phyloP scores from a whole-genome alignment of 1,140 invertebrate genomes.

The Saxidomus purpurata region DNA sequence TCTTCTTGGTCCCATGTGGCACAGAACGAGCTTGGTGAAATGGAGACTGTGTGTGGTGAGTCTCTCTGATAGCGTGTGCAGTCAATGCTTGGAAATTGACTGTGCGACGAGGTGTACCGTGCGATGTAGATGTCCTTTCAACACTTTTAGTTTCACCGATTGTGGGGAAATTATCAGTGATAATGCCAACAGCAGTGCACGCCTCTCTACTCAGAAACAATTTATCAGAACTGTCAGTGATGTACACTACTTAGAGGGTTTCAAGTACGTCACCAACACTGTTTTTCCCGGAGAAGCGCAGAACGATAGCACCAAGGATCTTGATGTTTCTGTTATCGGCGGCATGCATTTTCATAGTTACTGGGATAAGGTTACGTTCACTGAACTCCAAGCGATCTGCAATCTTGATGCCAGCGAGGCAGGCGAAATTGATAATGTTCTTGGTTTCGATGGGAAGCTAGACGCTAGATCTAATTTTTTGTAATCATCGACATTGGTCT shows the following conservation, averaged over 20 bases:
- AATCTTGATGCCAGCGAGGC: slow-evolving; percentile 31
- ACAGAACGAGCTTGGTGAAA: slow-evolving; percentile 67
- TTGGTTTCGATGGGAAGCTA: not conserved
- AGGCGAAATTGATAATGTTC: slow-evolving; percentile 47
- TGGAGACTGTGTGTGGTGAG: slow-evolving; percentile 70
- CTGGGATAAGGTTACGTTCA: not conserved
- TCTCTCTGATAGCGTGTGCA: slow-evolving; percentile 61
- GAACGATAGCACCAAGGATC: not conserved
- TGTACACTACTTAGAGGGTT: not conserved
- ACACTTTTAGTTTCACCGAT: not conserved
- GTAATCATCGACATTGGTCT: not conserved
- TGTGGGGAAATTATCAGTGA: not conserved
- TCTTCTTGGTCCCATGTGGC: slow-evolving; percentile 66
- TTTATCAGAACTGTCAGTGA: not conserved
- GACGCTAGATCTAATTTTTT: not conserved
- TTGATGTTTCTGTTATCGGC: not conserved
- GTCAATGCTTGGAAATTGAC: slow-evolving; percentile 72
- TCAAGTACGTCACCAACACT: slow-evolving; percentile 36
- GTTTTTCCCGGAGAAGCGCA: not conserved
- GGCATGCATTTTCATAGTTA: not conserved
- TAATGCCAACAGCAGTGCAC: not conserved
- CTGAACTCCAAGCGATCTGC: not conserved
- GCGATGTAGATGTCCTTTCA: slow-evolving; percentile 29
- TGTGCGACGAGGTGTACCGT: slow-evolving; percentile 67
- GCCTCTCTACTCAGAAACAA: not conserved